Evolutionary conservation across 23 tunicate genomes (phyloP), one percentile per base, ranked within the genome.

Genomic region (Diplosoma virens): DNA sequence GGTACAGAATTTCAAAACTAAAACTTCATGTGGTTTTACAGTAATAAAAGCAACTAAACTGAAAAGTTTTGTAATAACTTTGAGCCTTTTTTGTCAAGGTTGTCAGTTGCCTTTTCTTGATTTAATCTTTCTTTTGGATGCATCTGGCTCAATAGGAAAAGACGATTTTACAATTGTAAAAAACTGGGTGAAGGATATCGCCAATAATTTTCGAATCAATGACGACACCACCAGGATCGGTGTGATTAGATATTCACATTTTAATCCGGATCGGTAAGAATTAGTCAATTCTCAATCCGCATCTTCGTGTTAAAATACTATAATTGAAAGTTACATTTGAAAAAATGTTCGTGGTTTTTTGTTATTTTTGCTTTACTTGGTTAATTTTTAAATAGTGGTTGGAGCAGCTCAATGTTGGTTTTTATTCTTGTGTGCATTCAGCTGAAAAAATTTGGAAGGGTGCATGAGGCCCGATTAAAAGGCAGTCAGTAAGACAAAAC

Each of bases 241-340:
- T 23, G 94, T 87, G 2, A 79, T 87, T 29, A 82, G 71, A 37
- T 87, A 81, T 50, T 81, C 94, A 9, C 81, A 81, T 41, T 81
- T 66, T 67, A 47, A 75, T 58, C 31, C 23, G 7, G 24, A 30
- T 26, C 53, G 50, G 86, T 80, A 61, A 69, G 26, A 9, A 11
- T 58, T 58, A 11, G 26, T 58, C n/a, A n/a, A 46, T 14, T 46
- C 53, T 46, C 17, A 46, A 46, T 46, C 53, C 17, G 53, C 14
- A 46, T 14, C 53, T 14, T 17, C 17, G 17, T 46, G 53, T 46
- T 46, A 14, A 14, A 46, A 46, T 14, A 46, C 53, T 14, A 46
- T 46, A 46, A 46, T 14, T 46, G 17, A 14, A 17, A 46, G 53
- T 46, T 46, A 14, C 17, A 14, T 46, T 46, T 14, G 17, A 46